These are phyloP conservation scores for Drosophila aff. DNA, from an alignment of 1,140 invertebrate species.

Conservation along the genomic window DNA sequence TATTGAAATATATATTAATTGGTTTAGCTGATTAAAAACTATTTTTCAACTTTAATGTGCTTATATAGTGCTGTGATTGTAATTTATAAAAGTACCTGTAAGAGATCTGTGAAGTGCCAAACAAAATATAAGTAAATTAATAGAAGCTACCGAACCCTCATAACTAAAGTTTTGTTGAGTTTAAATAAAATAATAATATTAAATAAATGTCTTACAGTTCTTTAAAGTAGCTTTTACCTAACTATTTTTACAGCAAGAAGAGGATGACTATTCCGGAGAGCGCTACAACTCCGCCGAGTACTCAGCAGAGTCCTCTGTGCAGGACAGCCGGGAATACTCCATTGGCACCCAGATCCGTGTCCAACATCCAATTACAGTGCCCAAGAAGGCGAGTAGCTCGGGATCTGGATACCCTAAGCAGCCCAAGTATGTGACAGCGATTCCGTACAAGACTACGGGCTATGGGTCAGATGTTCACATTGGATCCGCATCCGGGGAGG, in stretches of 20 bases:
- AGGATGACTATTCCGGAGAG: constrained; percentile 75
- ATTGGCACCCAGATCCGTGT: constrained; percentile 82
- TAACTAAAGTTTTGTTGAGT: no score
- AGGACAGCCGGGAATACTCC: constrained; percentile 78
- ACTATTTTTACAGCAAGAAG: constrained; percentile 48
- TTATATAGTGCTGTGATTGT: not conserved
- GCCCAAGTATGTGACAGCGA: constrained; percentile 47
- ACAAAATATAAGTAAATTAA: no score
- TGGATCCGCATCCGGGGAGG: constrained; percentile 25
- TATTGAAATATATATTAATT: not conserved
- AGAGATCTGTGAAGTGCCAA: not conserved
- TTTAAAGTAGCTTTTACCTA: not conserved
- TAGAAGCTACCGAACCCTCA: no score
- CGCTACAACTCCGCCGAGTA: constrained; percentile 71
- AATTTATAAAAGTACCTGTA: not conserved
- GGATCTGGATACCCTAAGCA: constrained; percentile 51
- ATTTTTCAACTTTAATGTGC: not conserved
- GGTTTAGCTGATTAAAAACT: not conserved
- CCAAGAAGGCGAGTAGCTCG: constrained; percentile 60
- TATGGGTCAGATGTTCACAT: constrained; percentile 34
- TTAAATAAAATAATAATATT: no score
- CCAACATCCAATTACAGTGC: constrained; percentile 78
- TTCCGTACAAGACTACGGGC: constrained; percentile 58
- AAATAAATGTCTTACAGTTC: no score
- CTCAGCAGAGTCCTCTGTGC: constrained; percentile 56